phyloP scores from a whole-genome alignment of 2,888 invertebrate species.

The Arctia plantaginis region DNA sequence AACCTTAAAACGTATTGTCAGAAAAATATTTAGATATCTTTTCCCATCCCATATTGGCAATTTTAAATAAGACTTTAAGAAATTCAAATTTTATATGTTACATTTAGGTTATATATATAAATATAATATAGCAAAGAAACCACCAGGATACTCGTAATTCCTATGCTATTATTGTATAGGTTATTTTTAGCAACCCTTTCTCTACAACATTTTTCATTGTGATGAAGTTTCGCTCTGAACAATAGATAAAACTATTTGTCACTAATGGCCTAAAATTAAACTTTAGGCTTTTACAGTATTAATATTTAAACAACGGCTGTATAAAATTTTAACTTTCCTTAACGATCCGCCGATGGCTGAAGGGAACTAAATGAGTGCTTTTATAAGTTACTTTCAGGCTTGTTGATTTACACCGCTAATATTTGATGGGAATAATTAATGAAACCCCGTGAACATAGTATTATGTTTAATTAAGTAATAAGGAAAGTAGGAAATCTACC shows the following conservation, averaged over 20 bases:
- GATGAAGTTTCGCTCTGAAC: no score
- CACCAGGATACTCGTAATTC: background rate
- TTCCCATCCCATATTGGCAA: no score
- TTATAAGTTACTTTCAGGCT: constrained; percentile 53
- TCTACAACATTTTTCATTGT: background rate
- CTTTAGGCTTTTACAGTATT: background rate
- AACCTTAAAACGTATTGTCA: no score
- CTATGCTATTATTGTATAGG: background rate
- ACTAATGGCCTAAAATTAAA: background rate
- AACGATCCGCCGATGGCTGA: constrained; percentile 44
- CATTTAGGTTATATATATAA: no score
- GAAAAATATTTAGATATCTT: no score
- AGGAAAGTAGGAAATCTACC: background rate
- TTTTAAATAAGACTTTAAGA: no score
- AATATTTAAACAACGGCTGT: constrained; percentile 7
- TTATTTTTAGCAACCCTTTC: background rate
- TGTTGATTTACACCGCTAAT: constrained; percentile 44
- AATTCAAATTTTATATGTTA: no score
- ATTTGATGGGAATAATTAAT: constrained; percentile 23
- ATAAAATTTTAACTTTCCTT: constrained; percentile 60
- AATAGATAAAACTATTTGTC: background rate
- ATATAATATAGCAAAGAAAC: background rate
- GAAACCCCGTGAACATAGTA: constrained; percentile 19
- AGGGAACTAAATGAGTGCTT: constrained; percentile 59
- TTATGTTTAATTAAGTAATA: background rate